phyloP scores from a whole-genome alignment of 1,140 invertebrate species.

The Eufriesea mexicana region DNA sequence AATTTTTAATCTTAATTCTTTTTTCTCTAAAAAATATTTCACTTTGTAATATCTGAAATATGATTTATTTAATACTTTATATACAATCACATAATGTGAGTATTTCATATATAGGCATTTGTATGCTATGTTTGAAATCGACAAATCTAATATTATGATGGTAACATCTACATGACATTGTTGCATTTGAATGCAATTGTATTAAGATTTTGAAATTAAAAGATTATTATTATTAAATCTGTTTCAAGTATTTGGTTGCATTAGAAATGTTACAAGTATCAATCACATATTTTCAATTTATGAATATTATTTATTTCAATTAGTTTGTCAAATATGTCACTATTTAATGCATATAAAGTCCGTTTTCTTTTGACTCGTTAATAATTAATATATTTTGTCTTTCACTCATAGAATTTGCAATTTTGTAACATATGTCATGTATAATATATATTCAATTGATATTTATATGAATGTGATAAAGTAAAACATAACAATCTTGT shows the following conservation, averaged over 20 bases:
- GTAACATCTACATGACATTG: constrained; percentile 48
- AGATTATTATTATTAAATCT: constrained; percentile 8
- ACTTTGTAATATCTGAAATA: background rate
- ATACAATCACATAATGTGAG: constrained; percentile 49
- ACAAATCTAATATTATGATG: constrained; percentile 23
- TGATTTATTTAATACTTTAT: constrained; percentile 27
- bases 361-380: background rate
- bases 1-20: background rate
- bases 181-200: constrained; percentile 32
- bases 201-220: background rate
- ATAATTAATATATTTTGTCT: background rate
- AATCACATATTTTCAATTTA: background rate
- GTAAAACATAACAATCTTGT: constrained; percentile 33
- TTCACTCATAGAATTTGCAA: background rate
- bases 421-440: constrained; percentile 54
- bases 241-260: constrained; percentile 11
- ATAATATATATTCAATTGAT: constrained; percentile 38
- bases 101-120: constrained; percentile 42
- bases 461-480: constrained; percentile 54
- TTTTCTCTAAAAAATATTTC: constrained; percentile 2
- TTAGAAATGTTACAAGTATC: constrained; percentile 3
- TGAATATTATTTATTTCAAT: constrained; percentile 18
- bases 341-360: background rate
- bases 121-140: constrained; percentile 31
- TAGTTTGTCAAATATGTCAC: background rate